Conservation (phyloP, 2,888 invertebrate genomes). For the Platypus cylindrus region DNA sequence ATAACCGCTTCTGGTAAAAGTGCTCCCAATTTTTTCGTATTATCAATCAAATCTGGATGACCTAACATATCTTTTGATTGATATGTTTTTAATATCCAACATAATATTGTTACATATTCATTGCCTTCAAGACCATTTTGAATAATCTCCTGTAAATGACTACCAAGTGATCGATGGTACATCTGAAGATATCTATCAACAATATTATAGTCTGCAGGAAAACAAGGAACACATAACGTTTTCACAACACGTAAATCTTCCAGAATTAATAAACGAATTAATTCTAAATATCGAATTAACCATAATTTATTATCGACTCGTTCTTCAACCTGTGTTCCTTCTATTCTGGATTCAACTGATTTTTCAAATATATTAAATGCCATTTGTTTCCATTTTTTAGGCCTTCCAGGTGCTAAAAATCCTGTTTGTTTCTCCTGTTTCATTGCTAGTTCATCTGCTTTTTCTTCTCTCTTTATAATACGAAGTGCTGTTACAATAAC, state of each 20-base stretch:
- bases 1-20: slow-evolving; percentile 63
- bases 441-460: slow-evolving; percentile 77
- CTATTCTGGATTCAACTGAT: slow-evolving; percentile 72
- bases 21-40: slow-evolving; percentile 49
- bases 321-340: slow-evolving; percentile 91
- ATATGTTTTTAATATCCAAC: slow-evolving; percentile 89
- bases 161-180: slow-evolving; percentile 82
- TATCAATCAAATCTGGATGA: slow-evolving; percentile 57
- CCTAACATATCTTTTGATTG: slow-evolving; percentile 77
- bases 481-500: slow-evolving; percentile 91
- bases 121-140: slow-evolving; percentile 83
- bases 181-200: slow-evolving; percentile 81
- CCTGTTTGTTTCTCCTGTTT: slow-evolving; percentile 67
- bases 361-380: slow-evolving; percentile 71
- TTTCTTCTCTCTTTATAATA: slow-evolving; percentile 95
- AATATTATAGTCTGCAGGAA: slow-evolving; percentile 91
- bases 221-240: slow-evolving; percentile 81
- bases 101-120: slow-evolving; percentile 87
- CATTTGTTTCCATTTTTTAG: slow-evolving; percentile 81
- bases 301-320: slow-evolving; percentile 85
- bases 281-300: slow-evolving; percentile 87
- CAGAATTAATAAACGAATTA: slow-evolving; percentile 69
- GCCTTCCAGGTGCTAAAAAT: slow-evolving; percentile 88
- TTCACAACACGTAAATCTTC: slow-evolving; percentile 88
- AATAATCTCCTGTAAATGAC: slow-evolving; percentile 78